A percentile compares a stretch with the other conserved stretches of the same genome.
phyloP scores from a whole-genome alignment of 2,113 vertebrate genomes.

The Pluvianellus socialis region DNA sequence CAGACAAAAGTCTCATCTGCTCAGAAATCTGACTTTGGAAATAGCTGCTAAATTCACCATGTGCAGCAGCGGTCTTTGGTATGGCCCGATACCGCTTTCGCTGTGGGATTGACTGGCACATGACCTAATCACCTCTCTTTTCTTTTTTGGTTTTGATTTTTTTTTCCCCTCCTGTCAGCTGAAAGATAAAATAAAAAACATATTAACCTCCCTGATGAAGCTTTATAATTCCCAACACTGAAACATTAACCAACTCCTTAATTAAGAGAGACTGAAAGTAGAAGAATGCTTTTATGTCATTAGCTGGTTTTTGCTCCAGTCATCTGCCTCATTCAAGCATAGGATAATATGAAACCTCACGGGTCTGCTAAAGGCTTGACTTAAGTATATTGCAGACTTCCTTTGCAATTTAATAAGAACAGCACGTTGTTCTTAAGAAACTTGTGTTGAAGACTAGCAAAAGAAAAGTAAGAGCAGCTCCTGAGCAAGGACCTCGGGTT shows the following conservation, averaged over 20 bases:
- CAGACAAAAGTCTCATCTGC: background rate
- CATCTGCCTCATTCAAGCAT: constrained; percentile 65
- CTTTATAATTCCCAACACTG: constrained; percentile 47
- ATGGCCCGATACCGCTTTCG: background rate
- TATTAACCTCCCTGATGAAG: constrained; percentile 48
- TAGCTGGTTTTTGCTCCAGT: constrained; percentile 63
- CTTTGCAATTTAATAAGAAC: constrained; percentile 28
- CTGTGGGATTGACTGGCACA: background rate
- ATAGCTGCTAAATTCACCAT: background rate
- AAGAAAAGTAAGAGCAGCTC: background rate
- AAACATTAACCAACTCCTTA: constrained; percentile 61
- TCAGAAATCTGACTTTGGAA: constrained; percentile 12
- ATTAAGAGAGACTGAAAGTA: constrained; percentile 62
- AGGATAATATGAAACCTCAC: constrained; percentile 69
- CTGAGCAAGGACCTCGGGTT: background rate
- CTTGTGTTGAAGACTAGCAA: background rate
- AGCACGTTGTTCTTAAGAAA: background rate
- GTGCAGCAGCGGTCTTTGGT: background rate
- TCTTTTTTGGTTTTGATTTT: background rate
- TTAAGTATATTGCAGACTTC: constrained; percentile 38
- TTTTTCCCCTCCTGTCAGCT: background rate
- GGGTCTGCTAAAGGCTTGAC: constrained; percentile 61
- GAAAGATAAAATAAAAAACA: constrained; percentile 53
- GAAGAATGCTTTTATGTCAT: constrained; percentile 70
- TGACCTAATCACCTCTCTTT: constrained; percentile 28